Base-by-base conservation (phyloP, 2,797 vertebrate species). In the Aselliscus stoliczkanus region DNA sequence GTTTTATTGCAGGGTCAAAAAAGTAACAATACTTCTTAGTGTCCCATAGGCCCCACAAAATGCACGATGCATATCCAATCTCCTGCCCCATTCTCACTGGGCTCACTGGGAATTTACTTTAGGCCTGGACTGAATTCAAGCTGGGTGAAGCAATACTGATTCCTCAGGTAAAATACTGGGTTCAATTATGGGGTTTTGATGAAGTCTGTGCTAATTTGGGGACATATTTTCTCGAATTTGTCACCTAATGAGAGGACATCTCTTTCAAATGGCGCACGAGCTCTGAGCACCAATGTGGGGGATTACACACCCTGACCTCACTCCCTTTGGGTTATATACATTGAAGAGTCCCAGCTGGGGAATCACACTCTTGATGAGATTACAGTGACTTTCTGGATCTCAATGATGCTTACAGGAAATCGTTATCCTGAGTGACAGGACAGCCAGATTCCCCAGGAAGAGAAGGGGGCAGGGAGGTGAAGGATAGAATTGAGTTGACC, bases 361-460 rank as follows among this genome's bases (percentile, higher is more conserved):
- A 98, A 98, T 98, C 96, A 94, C 95, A 97, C 96, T 97, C 96
- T 92, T 77, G 4, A 97, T 96, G 93, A 98, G 98, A 98, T 98
- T 98, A 98, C 96, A 93, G 97, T 42, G 1, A 96, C 67, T 97
- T 98, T 98, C 97, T 98, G 97, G 96, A 98, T 98, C 97, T 97
- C 89, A 25, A 93, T 95, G 97, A 96, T 95, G 98, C 98, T 64
- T 8, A 95, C 83, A 39, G 97, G 96, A 97, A 97, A 98, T 96
- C 42, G 0, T 98, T 98, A 98, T 98, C 97, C 98, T 98, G 98
- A 98, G 97, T 98, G 98, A 98, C 98, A 98, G 97, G 96, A 95
- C 96, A 97, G 98, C 94, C 97, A 98, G 97, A 98, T 97, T 98
- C 86, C 97, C 96, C 95, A 77, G 95, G 97, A 98, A 98, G 97